Evolutionary conservation across 2,797 vertebrate genomes (phyloP).

Genomic region (Balearica regulorum): DNA sequence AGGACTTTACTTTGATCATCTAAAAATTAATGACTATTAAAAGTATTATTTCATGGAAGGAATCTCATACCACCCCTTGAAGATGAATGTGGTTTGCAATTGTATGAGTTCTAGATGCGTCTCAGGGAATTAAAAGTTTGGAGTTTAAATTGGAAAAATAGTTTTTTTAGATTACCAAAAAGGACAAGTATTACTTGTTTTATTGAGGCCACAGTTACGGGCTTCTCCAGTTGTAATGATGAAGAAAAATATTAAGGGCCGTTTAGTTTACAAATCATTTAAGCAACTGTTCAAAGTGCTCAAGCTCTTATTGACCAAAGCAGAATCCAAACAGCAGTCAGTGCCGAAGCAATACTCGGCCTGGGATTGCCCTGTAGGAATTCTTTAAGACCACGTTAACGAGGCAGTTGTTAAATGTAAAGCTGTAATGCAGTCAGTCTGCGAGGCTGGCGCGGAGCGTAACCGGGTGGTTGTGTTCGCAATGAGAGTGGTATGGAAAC

Average conservation of each 20-base stretch:
- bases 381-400: not conserved
- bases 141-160: not conserved
- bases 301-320: not conserved
- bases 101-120: not conserved
- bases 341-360: not conserved
- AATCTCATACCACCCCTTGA: not conserved
- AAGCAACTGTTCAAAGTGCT: not conserved
- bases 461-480: not conserved
- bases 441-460: not conserved
- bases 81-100: not conserved
- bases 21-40: not conserved
- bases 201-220: not conserved
- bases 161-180: not conserved
- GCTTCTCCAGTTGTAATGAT: not conserved
- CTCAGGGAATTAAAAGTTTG: not conserved
- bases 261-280: not conserved
- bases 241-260: not conserved
- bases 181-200: not conserved
- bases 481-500: not conserved
- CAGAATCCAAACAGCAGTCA: not conserved
- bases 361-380: not conserved
- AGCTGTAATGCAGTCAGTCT: not conserved
- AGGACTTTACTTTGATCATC: not conserved
- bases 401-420: not conserved
- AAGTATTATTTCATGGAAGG: not conserved